Evolutionary conservation across 2,888 invertebrate species (phyloP).

Genomic region (Drosophila mimetica): DNA sequence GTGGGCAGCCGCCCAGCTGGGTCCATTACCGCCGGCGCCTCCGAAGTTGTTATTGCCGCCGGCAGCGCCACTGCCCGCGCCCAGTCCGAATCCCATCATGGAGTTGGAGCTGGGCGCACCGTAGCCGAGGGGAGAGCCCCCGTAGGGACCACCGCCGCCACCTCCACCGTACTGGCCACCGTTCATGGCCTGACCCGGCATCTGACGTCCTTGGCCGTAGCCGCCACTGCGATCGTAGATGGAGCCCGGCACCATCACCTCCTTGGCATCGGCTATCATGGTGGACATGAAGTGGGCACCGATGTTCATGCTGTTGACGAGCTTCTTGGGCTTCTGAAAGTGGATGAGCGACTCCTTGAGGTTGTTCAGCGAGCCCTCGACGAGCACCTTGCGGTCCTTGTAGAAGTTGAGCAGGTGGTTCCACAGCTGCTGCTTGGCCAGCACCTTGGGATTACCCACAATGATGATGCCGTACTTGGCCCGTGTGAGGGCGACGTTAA

Average conservation of each 20-base stretch:
- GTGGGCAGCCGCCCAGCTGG: slow-evolving; percentile 52
- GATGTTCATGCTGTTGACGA: slow-evolving; percentile 97
- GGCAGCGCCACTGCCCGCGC: slow-evolving; percentile 13
- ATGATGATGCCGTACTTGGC: slow-evolving; percentile 99
- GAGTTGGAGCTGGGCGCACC: slow-evolving; percentile 11
- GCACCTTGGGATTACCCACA: slow-evolving; percentile 99
- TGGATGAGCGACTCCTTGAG: slow-evolving; percentile 98
- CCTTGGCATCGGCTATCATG: slow-evolving; percentile 98
- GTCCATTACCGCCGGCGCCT: slow-evolving; percentile 11
- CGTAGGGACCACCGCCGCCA: slow-evolving; percentile 7
- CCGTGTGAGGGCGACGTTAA: slow-evolving; percentile 98
- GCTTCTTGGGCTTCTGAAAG: slow-evolving; percentile 98
- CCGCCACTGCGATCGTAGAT: slow-evolving; percentile 92
- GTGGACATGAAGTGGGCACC: slow-evolving; percentile 99
- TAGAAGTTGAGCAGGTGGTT: slow-evolving; percentile 98
- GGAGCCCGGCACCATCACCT: slow-evolving; percentile 96
- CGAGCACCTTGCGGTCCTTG: slow-evolving; percentile 96
- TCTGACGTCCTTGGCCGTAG: slow-evolving; percentile 27
- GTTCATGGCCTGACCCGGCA: not conserved
- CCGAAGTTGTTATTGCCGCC: slow-evolving; percentile 39
- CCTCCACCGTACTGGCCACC: slow-evolving; percentile 13
- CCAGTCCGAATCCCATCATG: slow-evolving; percentile 16
- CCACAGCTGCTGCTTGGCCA: slow-evolving; percentile 99
- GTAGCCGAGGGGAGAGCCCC: slow-evolving; percentile 14
- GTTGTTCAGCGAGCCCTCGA: slow-evolving; percentile 98